A percentile compares a stretch with the other conserved stretches of the same genome.
Evolutionary conservation across 2,113 vertebrate species (phyloP).

Genomic region (Chionis minor): DNA sequence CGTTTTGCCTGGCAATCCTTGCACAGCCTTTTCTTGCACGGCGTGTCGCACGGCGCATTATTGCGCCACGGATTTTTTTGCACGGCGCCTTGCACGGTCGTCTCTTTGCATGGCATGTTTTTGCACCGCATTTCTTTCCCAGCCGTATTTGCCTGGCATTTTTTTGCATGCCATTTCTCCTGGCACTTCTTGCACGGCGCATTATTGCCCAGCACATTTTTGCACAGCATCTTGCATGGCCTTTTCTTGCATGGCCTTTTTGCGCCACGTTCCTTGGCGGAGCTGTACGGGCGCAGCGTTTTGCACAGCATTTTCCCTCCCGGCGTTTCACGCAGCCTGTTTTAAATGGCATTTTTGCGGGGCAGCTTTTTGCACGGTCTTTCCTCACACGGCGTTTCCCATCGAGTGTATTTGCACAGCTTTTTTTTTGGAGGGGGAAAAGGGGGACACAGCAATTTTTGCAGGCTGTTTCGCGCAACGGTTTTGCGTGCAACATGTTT

Average conservation of each 20-base stretch:
- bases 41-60: accelerated
- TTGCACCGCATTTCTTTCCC: not conserved
- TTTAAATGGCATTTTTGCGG: no score
- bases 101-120: no score
- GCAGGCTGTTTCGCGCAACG: no score
- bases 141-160: accelerated
- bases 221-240: not conserved
- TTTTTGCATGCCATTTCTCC: not conserved
- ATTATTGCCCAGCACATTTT: no score
- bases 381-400: no score
- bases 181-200: not conserved
- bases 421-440: no score
- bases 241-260: not conserved
- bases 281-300: no score
- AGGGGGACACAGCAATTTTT: not conserved
- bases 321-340: not conserved
- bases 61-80: no score
- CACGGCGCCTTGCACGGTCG: accelerated
- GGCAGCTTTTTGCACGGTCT: no score
- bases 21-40: not conserved
- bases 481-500: no score
- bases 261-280: no score
- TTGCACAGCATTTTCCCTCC: not conserved
- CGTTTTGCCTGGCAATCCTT: no score
- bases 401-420: not conserved